Conservation (phyloP, 2,113 vertebrate genomes). For the Chauna torquata region DNA sequence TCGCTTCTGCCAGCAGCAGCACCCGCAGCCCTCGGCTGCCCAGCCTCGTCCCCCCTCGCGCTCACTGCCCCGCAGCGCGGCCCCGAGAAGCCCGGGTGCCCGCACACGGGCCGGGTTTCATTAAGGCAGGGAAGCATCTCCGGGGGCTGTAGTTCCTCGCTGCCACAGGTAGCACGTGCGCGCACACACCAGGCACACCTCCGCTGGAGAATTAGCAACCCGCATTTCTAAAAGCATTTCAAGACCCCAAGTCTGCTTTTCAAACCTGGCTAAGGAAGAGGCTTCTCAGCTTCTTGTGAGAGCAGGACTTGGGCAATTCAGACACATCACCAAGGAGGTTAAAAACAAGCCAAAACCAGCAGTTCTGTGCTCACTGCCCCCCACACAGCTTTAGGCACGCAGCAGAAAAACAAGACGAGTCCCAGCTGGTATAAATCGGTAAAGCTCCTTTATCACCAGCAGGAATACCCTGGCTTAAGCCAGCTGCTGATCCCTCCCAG, state of each 20-base stretch:
- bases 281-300: neutral
- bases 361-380: fast-evolving
- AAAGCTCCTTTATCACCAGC: neutral
- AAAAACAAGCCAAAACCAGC: neutral
- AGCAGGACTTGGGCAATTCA: neutral
- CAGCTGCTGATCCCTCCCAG: neutral
- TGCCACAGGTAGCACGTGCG: neutral
- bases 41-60: neutral
- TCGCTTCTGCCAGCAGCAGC: neutral
- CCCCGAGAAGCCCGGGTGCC: no score
- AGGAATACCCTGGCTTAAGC: neutral
- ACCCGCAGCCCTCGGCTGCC: neutral
- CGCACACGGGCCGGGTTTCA: no score
- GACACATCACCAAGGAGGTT: neutral
- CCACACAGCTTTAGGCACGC: fast-evolving
- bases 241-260: neutral
- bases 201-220: neutral
- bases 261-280: neutral
- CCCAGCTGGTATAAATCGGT: neutral
- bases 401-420: neutral
- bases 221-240: neutral
- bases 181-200: neutral
- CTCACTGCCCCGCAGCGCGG: no score
- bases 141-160: neutral
- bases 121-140: neutral